Evolutionary conservation across 1,140 invertebrate species (phyloP).

Genomic region (Zaprionus tsacasi): DNA sequence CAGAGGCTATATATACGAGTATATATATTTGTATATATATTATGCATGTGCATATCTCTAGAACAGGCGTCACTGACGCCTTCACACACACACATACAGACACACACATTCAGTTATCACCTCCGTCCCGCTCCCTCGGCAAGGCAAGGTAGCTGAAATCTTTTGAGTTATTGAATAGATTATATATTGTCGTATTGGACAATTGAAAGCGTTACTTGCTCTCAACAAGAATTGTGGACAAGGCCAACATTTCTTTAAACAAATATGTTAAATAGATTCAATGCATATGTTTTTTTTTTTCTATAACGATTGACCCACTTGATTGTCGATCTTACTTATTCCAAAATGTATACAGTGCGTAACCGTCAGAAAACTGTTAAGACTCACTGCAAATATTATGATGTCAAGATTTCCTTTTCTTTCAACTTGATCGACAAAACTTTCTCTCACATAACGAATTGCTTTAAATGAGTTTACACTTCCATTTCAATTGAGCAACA

Average conservation of each 20-base stretch:
- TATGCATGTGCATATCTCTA: conserved; percentile 33
- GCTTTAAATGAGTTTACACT: conserved; percentile 15
- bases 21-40: background rate
- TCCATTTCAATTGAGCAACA: conserved; percentile 11
- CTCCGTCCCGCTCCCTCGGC: conserved; percentile 13
- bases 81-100: background rate
- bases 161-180: conserved; percentile 20
- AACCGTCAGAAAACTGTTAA: background rate
- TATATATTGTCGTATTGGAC: background rate
- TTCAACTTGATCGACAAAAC: conserved; percentile 16
- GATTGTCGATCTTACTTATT: conserved; percentile 13
- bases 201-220: background rate
- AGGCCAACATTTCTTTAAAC: conserved; percentile 46
- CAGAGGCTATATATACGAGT: background rate
- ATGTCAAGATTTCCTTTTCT: background rate
- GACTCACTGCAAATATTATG: background rate
- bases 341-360: conserved; percentile 3
- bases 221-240: conserved; percentile 4
- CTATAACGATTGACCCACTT: conserved; percentile 38
- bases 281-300: conserved; percentile 29
- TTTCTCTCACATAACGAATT: conserved; percentile 24
- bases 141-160: conserved; percentile 20
- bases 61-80: background rate
- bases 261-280: conserved; percentile 36
- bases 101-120: background rate